Conservation (phyloP, 2,797 vertebrate species). For the Brotula barbata region DNA sequence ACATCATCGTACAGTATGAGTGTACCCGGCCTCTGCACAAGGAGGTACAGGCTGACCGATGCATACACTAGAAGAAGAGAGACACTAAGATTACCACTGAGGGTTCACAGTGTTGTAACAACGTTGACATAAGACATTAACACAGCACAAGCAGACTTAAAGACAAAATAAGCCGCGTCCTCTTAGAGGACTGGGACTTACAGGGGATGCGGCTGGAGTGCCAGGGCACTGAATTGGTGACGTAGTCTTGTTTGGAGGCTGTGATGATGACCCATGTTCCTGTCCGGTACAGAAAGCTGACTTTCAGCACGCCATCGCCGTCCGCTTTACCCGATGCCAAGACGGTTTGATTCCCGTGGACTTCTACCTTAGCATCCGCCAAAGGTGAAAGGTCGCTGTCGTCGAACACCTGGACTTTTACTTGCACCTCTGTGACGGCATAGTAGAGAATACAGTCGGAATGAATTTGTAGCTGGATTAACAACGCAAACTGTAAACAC, state of each 20-base stretch:
- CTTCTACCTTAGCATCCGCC: conserved; percentile 82
- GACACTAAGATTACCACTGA: background rate
- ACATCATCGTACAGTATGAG: conserved; percentile 95
- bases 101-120: conserved; percentile 1
- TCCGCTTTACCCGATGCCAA: conserved; percentile 83
- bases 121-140: conserved; percentile 1
- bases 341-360: conserved; percentile 87
- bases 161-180: background rate
- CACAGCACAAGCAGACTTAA: background rate
- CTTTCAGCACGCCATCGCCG: conserved; percentile 79
- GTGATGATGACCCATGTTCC: conserved; percentile 93
- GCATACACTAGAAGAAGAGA: conserved; percentile 83
- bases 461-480: background rate
- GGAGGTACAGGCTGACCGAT: conserved; percentile 91
- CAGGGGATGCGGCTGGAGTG: conserved; percentile 89
- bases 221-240: conserved; percentile 95
- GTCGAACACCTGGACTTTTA: conserved; percentile 95
- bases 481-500: too few relatives aligned
- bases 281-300: conserved; percentile 86
- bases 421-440: conserved; percentile 86
- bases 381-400: conserved; percentile 89
- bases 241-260: conserved; percentile 86
- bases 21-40: conserved; percentile 91
- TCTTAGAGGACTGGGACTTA: conserved; percentile 70
- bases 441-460: background rate